Evolutionary conservation across 2,888 invertebrate species (phyloP), one percentile per base, ranked within the genome.

Genomic region (Trichacis sp.): DNA sequence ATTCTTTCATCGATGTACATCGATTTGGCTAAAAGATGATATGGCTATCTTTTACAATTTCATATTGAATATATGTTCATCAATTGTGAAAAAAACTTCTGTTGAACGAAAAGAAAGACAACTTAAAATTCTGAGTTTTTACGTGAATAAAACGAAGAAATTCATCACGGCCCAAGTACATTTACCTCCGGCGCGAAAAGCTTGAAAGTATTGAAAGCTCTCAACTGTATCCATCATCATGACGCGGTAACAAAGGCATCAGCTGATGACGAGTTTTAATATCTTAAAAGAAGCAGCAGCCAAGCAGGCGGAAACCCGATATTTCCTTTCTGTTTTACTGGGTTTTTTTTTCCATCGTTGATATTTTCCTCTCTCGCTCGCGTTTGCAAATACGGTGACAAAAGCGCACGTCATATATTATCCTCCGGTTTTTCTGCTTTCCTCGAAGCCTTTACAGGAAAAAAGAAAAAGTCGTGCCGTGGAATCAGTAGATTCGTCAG

Each of bases 261-360:
- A 80, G 77, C 80, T 80, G 81, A 82, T 82, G 82, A 77, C 81
- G 79, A 78, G 80, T 82, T 82, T 82, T 82, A 82, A 82, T 82
- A 82, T 82, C 81, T 82, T 82, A 82, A 73, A 82, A 82, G 20
- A 81, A 47, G 48, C 46, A 15, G 38, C 77, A 64, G 64, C 66
- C 74, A 62, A 63, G 70, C 63, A 64, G 52, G 57, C 65, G 59
- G 60, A 54, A 19, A 36, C 19, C 8, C 20, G 18, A 29, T 49
- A 40, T 33, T 50, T 43, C 33, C 33, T 52, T 52, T 36, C 53
- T 47, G 45, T 43, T 46, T 15, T 18, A 50, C 18, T 49, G n/a
- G n/a, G n/a, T 29, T 49, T 38, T n/a, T 33, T 48, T 46, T 51
- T 52, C n/a, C n/a, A n/a, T n/a, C n/a, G n/a, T n/a, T 24, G 24